Base-by-base conservation (phyloP, 2,888 invertebrate genomes). In the Serripes groenlandicus region DNA sequence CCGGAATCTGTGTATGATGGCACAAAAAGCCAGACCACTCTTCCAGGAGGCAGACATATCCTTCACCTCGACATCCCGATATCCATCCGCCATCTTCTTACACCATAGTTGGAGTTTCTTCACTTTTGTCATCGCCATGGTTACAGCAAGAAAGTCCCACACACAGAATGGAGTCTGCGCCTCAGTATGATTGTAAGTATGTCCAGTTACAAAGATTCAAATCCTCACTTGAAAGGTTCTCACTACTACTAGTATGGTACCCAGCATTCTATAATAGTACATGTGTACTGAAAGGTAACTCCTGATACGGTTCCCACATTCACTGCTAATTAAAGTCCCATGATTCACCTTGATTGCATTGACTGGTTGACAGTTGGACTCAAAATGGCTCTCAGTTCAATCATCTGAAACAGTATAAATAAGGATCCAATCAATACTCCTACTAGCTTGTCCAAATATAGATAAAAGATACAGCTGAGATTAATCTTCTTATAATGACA, bases 41-140 rank as follows among this genome's bases (percentile, higher is more conserved):
- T 98, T 96, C 98, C 98, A 99, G 15, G 98, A 98, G 86, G 98
- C 97, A 87, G 98, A 98, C 98, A 99, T 98, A 95, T 99, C 98
- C 89, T 97, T 97, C 90, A 99, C 97, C 94, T 97, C 97, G 87
- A 99, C 98, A 92, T 98, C 97, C 42, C 97, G 96, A 95, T 98
- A 98, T 90, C 98, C 98, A 91, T 97, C 97, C 64, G 98, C 97
- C 95, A 98, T 96, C 87, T 97, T 96, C 92, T 97, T 97, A 95
- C 98, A 98, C 99, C 99, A 99, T 91, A 97, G 95, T 95, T 98
- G 98, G 93, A 99, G 95, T 86, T 97, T 98, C 95, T 97, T 98
- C 92, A 98, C 97, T 81, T 93, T 93, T n/a, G 92, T 89, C 83
- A 90, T 89, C 64, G 91, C 90, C 91, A 91, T 90, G 79, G 74